phyloP scores from a whole-genome alignment of 2,888 invertebrate species.

The Drosophila gaucha region DNA sequence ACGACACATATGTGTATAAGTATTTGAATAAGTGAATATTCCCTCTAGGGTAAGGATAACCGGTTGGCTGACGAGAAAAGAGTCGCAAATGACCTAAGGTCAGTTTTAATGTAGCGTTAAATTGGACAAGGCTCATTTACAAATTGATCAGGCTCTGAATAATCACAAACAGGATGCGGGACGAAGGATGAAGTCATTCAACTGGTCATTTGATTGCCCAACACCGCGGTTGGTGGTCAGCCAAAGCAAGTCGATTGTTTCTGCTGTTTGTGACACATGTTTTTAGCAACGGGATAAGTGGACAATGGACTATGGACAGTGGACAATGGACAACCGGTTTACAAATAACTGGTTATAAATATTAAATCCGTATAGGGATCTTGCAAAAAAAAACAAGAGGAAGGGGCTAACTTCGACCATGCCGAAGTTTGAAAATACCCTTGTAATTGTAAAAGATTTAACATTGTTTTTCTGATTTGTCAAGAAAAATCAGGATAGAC shows the following conservation, averaged over 20 bases:
- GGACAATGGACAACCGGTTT: conserved; percentile 39
- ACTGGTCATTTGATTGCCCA: conserved; percentile 50
- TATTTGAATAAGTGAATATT: neutral
- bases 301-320: conserved; percentile 23
- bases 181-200: conserved; percentile 24
- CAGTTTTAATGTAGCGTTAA: conserved; percentile 71
- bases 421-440: too few relatives aligned
- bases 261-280: conserved; percentile 39
- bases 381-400: conserved; percentile 28
- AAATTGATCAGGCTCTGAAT: conserved; percentile 53
- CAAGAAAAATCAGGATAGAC: too few relatives aligned
- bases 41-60: conserved; percentile 38
- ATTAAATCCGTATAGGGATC: neutral
- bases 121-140: conserved; percentile 55
- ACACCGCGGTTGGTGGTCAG: conserved; percentile 62
- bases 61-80: conserved; percentile 42
- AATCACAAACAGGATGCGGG: conserved; percentile 23
- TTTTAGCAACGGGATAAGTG: conserved; percentile 25
- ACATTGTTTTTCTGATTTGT: too few relatives aligned
- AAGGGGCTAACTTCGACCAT: too few relatives aligned
- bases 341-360: neutral
- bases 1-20: neutral
- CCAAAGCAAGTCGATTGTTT: conserved; percentile 33
- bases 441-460: too few relatives aligned
- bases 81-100: conserved; percentile 67